Base-by-base conservation (phyloP, 2,797 vertebrate genomes). In the Nannoperca australis region DNA sequence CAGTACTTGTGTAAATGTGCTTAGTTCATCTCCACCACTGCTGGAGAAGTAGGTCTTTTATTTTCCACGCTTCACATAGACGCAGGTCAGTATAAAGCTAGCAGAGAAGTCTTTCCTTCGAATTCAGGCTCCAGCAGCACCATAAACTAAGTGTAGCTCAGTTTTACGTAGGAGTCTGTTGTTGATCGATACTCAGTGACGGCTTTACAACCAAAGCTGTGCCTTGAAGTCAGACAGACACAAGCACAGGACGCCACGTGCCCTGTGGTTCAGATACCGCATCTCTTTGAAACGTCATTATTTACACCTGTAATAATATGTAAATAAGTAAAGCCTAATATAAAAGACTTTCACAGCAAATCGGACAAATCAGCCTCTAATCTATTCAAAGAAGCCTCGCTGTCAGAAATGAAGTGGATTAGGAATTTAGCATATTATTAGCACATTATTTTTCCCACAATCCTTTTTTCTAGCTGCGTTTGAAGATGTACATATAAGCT, bases 191-290 rank as follows among this genome's bases (percentile, higher is more conserved):
- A 8, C 32, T 88, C 67, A 59, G 34, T 64, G 9, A 40, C 17
- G 3, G 36, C 68, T 77, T 74, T 51, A 50, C 27, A 78, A 82
- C 82, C 79, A 82, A 75, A 88, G 83, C 82, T 73, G 76, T 89
- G 88, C 79, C 78, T 84, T 87, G 27, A 49, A 78, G 51, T 70
- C 32, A 47, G 70, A 82, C 58, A 18, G 45, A 78, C 56, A 49
- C 22, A 45, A 72, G 45, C 27, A 20, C 7, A 14, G 24, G 44
- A 61, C 24, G 5, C 38, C 60, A 7, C 32, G 6, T 34, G 20
- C 38, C 2, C 11, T 32, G 3, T 11, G 44, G 6, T 44, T 51
- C 7, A 70, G 38, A 40, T 53, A 20, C 69, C 15, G 42, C 38
- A 22, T 13, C 55, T 51, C 6, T 78, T 49, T 60, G 17, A 66